phyloP scores from a whole-genome alignment of 2,113 vertebrate species.

The Panthera uncia region DNA sequence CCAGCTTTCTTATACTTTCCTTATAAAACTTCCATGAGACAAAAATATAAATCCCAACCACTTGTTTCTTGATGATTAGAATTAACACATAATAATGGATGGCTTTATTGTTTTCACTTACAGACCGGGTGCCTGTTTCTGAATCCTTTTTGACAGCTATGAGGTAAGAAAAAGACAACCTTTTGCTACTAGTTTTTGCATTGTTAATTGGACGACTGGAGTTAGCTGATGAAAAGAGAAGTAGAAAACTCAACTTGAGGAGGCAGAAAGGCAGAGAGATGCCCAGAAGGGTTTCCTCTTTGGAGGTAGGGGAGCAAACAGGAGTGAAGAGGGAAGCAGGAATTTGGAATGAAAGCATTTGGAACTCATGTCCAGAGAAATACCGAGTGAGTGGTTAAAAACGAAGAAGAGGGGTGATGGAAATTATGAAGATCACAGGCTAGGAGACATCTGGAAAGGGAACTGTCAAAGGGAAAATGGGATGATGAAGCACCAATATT shows the following conservation, averaged over 20 bases:
- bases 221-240: constrained; percentile 1
- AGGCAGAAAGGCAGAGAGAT: neutral
- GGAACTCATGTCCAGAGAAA: neutral
- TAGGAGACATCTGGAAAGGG: neutral
- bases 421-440: neutral
- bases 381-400: neutral
- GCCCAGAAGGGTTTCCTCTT: neutral
- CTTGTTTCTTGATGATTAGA: constrained; percentile 10
- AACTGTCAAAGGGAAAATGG: neutral
- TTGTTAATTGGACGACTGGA: neutral
- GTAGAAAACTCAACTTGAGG: neutral
- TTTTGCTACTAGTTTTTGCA: neutral
- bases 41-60: neutral
- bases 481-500: neutral
- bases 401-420: neutral
- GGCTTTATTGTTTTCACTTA: constrained; percentile 29
- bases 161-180: neutral
- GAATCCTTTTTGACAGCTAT: neutral
- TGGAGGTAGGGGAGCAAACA: neutral
- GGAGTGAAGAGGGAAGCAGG: neutral
- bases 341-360: neutral
- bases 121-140: neutral
- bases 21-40: neutral
- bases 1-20: neutral
- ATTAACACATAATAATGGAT: neutral